Percentiles rank a stretch among this genome's conserved stretches.
These are phyloP conservation scores for Tiliacea citrago DNA, from an alignment of 2,888 invertebrate genomes.

Conservation along the genomic window DNA sequence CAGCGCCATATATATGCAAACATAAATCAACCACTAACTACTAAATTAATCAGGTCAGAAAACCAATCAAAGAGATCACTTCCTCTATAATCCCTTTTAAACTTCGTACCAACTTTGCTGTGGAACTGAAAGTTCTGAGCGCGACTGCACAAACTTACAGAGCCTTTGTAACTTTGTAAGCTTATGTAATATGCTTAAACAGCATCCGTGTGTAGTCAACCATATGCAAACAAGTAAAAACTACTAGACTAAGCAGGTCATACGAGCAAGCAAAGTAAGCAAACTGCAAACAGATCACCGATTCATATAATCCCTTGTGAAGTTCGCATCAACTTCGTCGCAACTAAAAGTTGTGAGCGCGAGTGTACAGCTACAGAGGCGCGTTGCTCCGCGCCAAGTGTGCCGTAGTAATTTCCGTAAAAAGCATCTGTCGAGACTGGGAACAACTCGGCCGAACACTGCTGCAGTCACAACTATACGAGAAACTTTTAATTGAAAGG, in stretches of 20 bases:
- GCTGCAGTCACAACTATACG: conserved; percentile 71
- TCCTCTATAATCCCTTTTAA: conserved; percentile 33
- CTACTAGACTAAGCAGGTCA: conserved; percentile 40
- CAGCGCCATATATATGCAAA: conserved; percentile 32
- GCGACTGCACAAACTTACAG: conserved; percentile 42
- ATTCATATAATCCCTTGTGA: conserved; percentile 44
- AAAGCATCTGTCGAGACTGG: conserved; percentile 66
- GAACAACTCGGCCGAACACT: conserved; percentile 71
- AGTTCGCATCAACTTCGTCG: conserved; percentile 48
- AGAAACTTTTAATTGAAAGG: conserved; percentile 86
- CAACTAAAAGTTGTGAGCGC: conserved; percentile 56
- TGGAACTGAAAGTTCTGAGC: conserved; percentile 43
- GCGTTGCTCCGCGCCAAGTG: conserved; percentile 57
- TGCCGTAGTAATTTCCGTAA: conserved; percentile 71
- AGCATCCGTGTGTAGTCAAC: conserved; percentile 35
- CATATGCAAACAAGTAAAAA: conserved; percentile 49
- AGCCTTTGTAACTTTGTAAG: conserved; percentile 43
- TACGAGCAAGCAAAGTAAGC: conserved; percentile 20
- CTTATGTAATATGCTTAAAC: conserved; percentile 42
- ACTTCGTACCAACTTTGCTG: conserved; percentile 40
- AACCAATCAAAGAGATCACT: conserved; percentile 43
- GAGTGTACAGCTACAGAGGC: conserved; percentile 42
- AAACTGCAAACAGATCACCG: conserved; percentile 41
- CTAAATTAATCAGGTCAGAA: conserved; percentile 40
- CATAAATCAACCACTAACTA: conserved; percentile 47